Evolutionary conservation across 2,797 vertebrate species (phyloP), one percentile per base, ranked within the genome.

Genomic region (Eospalax fontanierii): DNA sequence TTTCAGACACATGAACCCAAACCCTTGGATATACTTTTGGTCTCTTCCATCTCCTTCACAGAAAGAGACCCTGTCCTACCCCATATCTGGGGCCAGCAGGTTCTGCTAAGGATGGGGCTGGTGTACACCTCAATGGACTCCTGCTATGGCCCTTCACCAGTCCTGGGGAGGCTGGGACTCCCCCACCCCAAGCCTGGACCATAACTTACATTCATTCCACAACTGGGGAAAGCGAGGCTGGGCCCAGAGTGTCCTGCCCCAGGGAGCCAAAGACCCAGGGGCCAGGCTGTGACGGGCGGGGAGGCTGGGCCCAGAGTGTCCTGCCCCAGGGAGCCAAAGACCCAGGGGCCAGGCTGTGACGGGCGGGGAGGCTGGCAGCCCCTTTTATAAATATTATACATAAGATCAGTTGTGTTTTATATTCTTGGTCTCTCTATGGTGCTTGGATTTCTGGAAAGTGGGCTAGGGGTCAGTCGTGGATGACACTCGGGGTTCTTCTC

Each of bases 361-460:
- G 43, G 66, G 61, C 85, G 84, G 85, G 78, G 90, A 93, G 84
- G 73, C 80, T 70, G 78, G 63, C 54, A 61, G 87, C 84, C 81
- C 68, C 91, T 97, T 97, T 97, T 97, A 97, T 97, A 97, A 97
- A 97, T 95, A 95, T 89, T 65, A 93, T 87, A 94, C 38, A 6
- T 54, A 89, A 91, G 92, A 96, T 76, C 50, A 66, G 11, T 61
- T 89, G 89, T 87, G 89, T 59, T 96, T 54, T 85, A 40, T 89
- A 63, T 97, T 95, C 63, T 95, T 93, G 35, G 59, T 74, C 46
- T 73, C 46, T 73, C 40, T 11, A 11, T 59, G 74, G n/a, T 43
- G 80, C n/a, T 65, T n/a, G 46, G 65, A 76, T 81, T 78, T 82
- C 73, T 87, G 81, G 68, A 87, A 91, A 81, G 87, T 50, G 30